phyloP scores from a whole-genome alignment of 2,888 invertebrate species.

The Aporophyla nigra region DNA sequence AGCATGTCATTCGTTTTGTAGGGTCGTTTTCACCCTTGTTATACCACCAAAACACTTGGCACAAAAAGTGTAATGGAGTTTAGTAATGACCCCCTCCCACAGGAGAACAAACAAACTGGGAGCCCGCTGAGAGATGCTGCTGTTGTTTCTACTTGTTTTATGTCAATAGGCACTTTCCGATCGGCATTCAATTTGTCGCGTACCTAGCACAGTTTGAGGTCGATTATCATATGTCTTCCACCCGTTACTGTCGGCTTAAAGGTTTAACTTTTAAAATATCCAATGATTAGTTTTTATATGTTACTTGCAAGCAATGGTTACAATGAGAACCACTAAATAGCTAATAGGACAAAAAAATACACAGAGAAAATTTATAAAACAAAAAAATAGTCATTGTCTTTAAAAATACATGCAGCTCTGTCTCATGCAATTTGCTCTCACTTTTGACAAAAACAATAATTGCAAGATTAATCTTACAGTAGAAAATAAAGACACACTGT shows the following conservation, averaged over 20 bases:
- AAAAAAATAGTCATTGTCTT: not conserved
- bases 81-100: constrained; percentile 89
- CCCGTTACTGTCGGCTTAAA: not conserved
- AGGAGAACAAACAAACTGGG: constrained; percentile 82
- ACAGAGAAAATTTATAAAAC: not conserved
- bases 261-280: not conserved
- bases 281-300: not conserved
- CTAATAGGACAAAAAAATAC: not conserved
- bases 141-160: constrained; percentile 74
- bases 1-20: constrained; percentile 87
- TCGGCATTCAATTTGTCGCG: constrained; percentile 44
- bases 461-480: constrained; percentile 12
- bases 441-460: constrained; percentile 9
- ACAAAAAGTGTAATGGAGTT: constrained; percentile 90
- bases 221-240: constrained; percentile 9
- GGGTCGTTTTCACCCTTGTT: constrained; percentile 91
- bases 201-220: constrained; percentile 40
- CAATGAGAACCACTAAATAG: not conserved
- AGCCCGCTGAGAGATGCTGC: constrained; percentile 82
- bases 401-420: not conserved
- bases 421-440: not conserved
- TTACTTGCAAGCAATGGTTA: not conserved
- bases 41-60: constrained; percentile 90
- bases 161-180: constrained; percentile 52
- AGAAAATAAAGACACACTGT: constrained; percentile 70